Conservation (phyloP, 2,797 vertebrate species). For the Cichlasoma orientale region DNA sequence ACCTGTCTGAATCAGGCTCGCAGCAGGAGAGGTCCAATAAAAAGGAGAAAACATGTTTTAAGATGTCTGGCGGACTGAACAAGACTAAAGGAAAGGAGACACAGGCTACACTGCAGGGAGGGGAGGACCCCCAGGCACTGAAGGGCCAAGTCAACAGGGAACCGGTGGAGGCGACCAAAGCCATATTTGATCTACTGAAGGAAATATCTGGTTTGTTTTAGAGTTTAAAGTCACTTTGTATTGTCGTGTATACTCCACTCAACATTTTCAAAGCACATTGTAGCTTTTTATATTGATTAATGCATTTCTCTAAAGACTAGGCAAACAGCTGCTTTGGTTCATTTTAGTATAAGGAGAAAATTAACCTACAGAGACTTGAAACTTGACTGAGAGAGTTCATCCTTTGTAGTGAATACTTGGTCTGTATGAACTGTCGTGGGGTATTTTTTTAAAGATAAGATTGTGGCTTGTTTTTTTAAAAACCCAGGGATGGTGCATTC, state of each 20-base stretch:
- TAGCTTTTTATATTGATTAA: slow-evolving; percentile 6
- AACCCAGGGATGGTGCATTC: not conserved
- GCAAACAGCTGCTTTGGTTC: slow-evolving; percentile 11
- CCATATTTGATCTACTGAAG: slow-evolving; percentile 82
- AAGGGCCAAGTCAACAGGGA: slow-evolving; percentile 67
- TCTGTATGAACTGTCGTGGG: not conserved
- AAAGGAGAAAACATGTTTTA: slow-evolving; percentile 64
- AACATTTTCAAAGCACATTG: not conserved
- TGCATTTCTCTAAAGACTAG: not conserved
- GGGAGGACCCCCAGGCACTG: slow-evolving; percentile 50
- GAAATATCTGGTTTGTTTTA: slow-evolving; percentile 82
- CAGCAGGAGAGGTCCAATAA: slow-evolving; percentile 48
- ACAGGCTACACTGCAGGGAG: slow-evolving; percentile 42
- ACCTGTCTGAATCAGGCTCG: not conserved
- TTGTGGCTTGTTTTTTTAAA: not conserved
- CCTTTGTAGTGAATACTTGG: not conserved
- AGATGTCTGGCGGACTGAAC: slow-evolving; percentile 34
- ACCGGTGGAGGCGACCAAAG: slow-evolving; percentile 78
- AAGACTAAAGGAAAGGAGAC: slow-evolving; percentile 62
- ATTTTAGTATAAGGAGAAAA: not conserved
- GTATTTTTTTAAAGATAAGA: not conserved
- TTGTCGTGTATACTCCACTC: not conserved
- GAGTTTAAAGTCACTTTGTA: not conserved
- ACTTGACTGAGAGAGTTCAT: not conserved
- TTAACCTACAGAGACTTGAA: not conserved